Base-by-base conservation (phyloP, 2,113 vertebrate genomes). In the Megaceryle maxima region DNA sequence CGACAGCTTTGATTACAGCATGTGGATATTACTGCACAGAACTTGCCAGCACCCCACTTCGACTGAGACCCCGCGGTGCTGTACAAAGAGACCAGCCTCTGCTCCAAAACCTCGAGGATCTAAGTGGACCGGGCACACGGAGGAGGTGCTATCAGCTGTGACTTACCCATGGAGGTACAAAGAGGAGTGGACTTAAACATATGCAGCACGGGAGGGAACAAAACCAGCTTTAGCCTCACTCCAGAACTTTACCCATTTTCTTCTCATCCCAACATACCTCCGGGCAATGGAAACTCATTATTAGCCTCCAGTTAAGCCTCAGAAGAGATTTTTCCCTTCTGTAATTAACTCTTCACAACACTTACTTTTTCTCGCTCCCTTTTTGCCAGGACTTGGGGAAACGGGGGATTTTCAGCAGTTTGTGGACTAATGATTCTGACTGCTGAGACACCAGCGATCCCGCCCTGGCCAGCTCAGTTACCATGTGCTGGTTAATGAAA, bases 241-340 rank as follows among this genome's bases (percentile, higher is more conserved):
- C 35, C 22, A 18, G 37, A 6, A 3, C 60, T 59, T 83, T 66
- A 26, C 39, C 19, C 31, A 4, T 37, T 73, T 43, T 37, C 57
- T 67, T 73, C 78, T 73, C 59, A 80, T 48, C 59, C 39, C 59
- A 55, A 14, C 2, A 3, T 37, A 31, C 43, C 68, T 77, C n/a
- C 41, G 48, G 79, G 75, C 79, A 66, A 77, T 67, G 37, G 76
- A 90, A 94, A 94, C 63, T 62, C 55, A 44, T 79, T 66, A 77
- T 50, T 66, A 80, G 39, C 70, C 63, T 95, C 33, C 72, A 88
- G 67, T 66, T 77, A 90, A 87, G 74, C 70, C 48, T 56, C 10
- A 59, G 41, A 86, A 92, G 78, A 75, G 28, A 68, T 91, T 56
- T 91, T 56, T 91, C 72, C 35, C 62, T 90, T 79, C 41, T 9